A percentile compares a stretch with the other conserved stretches of the same genome.
These are phyloP conservation scores for Hedya salicella DNA, from an alignment of 2,888 invertebrate genomes.

Conservation along the genomic window DNA sequence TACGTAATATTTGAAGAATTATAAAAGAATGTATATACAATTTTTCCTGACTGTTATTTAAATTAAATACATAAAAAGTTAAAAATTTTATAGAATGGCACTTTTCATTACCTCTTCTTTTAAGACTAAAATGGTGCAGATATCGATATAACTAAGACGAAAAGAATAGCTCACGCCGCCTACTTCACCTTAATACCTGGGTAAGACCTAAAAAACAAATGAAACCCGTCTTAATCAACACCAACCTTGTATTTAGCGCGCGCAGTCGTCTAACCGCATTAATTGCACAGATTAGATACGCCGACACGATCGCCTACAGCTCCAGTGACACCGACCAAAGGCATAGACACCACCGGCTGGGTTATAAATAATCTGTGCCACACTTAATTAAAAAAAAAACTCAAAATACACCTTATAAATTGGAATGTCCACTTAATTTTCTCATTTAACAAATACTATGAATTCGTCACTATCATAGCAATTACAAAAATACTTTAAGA, in stretches of 20 bases:
- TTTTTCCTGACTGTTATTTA: too few species aligned
- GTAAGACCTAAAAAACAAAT: conserved; percentile 7
- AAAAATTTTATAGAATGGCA: too few species aligned
- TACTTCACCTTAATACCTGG: conserved; percentile 1
- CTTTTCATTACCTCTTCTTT: too few species aligned
- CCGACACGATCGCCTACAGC: conserved; percentile 22
- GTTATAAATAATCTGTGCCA: conserved; percentile 13
- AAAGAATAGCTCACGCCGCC: too few species aligned
- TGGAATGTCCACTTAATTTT: not conserved
- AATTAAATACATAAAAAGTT: too few species aligned
- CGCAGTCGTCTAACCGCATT: conserved; percentile 20
- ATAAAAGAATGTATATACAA: too few species aligned
- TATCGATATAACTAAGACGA: not conserved
- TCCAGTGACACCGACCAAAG: conserved; percentile 22
- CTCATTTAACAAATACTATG: too few species aligned
- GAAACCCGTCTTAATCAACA: conserved; percentile 5
- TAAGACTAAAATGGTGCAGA: not conserved
- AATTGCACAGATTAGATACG: conserved; percentile 28
- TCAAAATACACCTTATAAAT: not conserved
- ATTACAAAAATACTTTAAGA: not conserved
- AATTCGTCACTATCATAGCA: too few species aligned
- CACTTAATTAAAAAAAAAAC: not conserved
- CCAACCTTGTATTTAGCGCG: conserved; percentile 29
- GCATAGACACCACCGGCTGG: not conserved
- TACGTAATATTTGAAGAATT: too few species aligned